Base-by-base conservation (phyloP, 2,888 invertebrate species). In the Meandrusa payeni region DNA sequence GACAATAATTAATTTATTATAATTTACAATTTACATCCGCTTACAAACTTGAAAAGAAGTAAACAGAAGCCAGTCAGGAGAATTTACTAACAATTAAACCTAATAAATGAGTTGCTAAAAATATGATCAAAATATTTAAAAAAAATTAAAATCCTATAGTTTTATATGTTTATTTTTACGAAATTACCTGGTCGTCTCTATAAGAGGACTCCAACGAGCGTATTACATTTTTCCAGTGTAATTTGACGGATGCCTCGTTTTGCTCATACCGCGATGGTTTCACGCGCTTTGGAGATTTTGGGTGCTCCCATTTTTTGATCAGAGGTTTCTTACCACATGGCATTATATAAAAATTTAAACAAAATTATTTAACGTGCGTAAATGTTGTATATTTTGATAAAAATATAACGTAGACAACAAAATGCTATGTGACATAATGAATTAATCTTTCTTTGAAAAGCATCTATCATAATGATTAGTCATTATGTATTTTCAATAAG, bases 181-280 rank as follows among this genome's bases (percentile, higher is more conserved):
- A 9, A 19, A 59, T 7, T 48, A 83, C 86, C 72, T 78, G 67
- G 43, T 85, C 86, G 64, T 86, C 87, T 60, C 81, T 76, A 46
- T 83, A 85, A 9, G 74, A 76, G 12, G 75, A 46, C 52, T 86
- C 87, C 55, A 86, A 55, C 29, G 70, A 69, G n/a, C 52, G 58
- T 6, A 79, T 52, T 7, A 83, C 82, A 46, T 77, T 78, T 41
- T 57, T 74, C 86, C 87, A 87, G 46, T 87, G 86, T 23, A 59
- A 52, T 62, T 82, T 87, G 2, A 86, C 85, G 1, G 79, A 77
- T 0, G 66, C 69, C 51, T 83, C 85, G 32, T 77, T 85, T 48
- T 81, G 66, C 49, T 87, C 77, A 43, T 81, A 85, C 1, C 64
- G 70, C 7, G 87, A 87, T 7, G 75, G 71, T 22, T 61, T 81